These are phyloP conservation scores for Drosophila acutilabella DNA, from an alignment of 2,888 invertebrate genomes.

Conservation along the genomic window DNA sequence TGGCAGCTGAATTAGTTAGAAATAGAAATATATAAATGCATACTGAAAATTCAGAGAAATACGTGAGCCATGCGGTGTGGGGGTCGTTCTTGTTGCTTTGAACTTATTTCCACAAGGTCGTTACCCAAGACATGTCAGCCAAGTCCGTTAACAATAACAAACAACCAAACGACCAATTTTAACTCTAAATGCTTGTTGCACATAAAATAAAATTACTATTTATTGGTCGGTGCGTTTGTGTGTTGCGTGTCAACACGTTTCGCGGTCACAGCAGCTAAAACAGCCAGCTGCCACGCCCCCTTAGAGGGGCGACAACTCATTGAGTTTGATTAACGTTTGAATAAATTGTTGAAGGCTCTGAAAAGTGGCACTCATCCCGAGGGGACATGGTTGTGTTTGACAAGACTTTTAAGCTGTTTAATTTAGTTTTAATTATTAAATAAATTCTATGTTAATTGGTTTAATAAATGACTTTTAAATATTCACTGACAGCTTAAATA, in stretches of 20 bases:
- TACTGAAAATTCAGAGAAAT: slow-evolving; percentile 39
- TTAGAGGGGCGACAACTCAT: slow-evolving; percentile 36
- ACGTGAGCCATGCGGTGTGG: slow-evolving; percentile 70
- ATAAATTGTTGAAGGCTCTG: slow-evolving; percentile 2
- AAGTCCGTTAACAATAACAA: slow-evolving; percentile 43
- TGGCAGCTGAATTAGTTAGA: slow-evolving; percentile 56
- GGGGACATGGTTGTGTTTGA: too few species aligned
- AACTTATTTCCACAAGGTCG: slow-evolving; percentile 80
- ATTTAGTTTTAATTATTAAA: too few species aligned
- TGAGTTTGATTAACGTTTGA: slow-evolving; percentile 41
- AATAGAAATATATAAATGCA: slow-evolving; percentile 18
- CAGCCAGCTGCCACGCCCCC: slow-evolving; percentile 52
- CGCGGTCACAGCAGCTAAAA: slow-evolving; percentile 52
- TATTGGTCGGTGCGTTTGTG: slow-evolving; percentile 54
- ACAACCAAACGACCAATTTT: slow-evolving; percentile 65
- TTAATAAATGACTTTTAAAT: too few species aligned
- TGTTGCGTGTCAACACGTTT: slow-evolving; percentile 77
- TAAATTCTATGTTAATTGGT: too few species aligned
- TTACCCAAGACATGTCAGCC: slow-evolving; percentile 61
- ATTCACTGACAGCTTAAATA: too few species aligned
- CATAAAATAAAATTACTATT: slow-evolving; percentile 69
- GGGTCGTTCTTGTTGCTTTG: slow-evolving; percentile 80
- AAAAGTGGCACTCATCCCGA: neutral
- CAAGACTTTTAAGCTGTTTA: too few species aligned
- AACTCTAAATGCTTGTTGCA: slow-evolving; percentile 78